Evolutionary conservation across 2,797 vertebrate genomes (phyloP).

Genomic region (Eospalax fontanierii): DNA sequence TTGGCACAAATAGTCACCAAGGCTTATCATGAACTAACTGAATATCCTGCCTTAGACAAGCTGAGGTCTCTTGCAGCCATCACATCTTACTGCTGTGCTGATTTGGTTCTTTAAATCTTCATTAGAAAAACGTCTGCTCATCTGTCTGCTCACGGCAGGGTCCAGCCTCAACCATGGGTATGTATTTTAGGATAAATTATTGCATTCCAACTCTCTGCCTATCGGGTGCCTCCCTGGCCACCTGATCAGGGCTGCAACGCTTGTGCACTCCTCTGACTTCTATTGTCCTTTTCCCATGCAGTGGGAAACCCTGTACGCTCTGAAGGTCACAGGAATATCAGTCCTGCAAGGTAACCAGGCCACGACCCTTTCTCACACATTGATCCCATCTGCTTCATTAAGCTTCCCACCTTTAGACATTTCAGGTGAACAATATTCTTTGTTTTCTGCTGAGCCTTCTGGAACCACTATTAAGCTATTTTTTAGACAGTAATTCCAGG

Average conservation of each 20-base stretch:
- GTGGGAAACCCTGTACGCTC: neutral
- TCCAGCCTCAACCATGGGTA: neutral
- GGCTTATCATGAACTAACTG: neutral
- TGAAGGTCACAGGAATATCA: neutral
- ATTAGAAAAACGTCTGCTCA: neutral
- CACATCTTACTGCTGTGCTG: neutral
- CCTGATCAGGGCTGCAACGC: neutral
- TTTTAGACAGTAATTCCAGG: too few relatives aligned
- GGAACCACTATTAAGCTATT: neutral
- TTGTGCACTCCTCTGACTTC: too few relatives aligned
- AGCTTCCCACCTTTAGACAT: neutral
- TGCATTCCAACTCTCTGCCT: too few relatives aligned
- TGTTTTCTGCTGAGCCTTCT: neutral
- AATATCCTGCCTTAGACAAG: neutral
- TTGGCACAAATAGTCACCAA: constrained; percentile 3
- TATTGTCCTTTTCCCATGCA: neutral
- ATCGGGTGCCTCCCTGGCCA: neutral
- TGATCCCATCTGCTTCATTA: neutral
- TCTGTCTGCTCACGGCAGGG: neutral
- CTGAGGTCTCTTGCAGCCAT: neutral
- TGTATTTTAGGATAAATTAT: neutral
- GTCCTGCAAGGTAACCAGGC: neutral
- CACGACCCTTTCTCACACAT: neutral
- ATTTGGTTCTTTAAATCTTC: neutral
- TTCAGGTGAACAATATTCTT: neutral